Percentiles rank a stretch among this genome's conserved stretches.
Evolutionary conservation across 64 coral and sea anemone species (phyloP).

Genomic region (Montipora foliosa): DNA sequence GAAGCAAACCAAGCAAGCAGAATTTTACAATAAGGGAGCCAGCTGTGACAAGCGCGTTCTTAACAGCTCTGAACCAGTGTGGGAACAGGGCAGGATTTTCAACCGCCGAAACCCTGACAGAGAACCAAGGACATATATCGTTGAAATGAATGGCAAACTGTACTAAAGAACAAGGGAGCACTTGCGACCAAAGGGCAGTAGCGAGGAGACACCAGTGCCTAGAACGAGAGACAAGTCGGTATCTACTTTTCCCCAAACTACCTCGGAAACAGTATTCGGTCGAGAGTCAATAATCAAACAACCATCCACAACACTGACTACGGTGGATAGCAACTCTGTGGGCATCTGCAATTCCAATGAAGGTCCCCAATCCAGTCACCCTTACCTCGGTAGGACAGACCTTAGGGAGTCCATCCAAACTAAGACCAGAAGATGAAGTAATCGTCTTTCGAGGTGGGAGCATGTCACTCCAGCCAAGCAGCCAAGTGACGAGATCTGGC

Average conservation of each 20-base stretch:
- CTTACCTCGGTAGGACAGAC: background rate
- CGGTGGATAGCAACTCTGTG: background rate
- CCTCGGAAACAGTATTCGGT: background rate
- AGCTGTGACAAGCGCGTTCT: background rate
- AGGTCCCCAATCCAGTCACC: background rate
- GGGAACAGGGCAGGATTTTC: slow-evolving; percentile 49
- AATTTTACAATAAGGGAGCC: slow-evolving; percentile 48
- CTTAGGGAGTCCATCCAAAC: background rate
- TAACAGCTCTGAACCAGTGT: slow-evolving; percentile 39
- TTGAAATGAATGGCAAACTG: slow-evolving; percentile 56
- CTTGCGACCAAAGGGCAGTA: background rate
- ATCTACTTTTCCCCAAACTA: background rate
- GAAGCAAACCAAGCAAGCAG: slow-evolving; percentile 57
- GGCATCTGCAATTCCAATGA: background rate
- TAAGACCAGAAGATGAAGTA: background rate
- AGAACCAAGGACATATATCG: slow-evolving; percentile 73
- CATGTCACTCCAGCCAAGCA: slow-evolving; percentile 11
- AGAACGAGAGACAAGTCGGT: no score
- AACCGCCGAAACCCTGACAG: slow-evolving; percentile 31
- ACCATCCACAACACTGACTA: background rate
- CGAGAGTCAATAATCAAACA: background rate
- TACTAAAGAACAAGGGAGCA: slow-evolving; percentile 60
- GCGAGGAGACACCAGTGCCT: background rate
- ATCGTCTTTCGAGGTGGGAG: slow-evolving; percentile 13
- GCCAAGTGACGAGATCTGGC: slow-evolving; percentile 44